Evolutionary conservation across 2,888 invertebrate species (phyloP), one percentile per base, ranked within the genome.

Genomic region (Spisula solida): DNA sequence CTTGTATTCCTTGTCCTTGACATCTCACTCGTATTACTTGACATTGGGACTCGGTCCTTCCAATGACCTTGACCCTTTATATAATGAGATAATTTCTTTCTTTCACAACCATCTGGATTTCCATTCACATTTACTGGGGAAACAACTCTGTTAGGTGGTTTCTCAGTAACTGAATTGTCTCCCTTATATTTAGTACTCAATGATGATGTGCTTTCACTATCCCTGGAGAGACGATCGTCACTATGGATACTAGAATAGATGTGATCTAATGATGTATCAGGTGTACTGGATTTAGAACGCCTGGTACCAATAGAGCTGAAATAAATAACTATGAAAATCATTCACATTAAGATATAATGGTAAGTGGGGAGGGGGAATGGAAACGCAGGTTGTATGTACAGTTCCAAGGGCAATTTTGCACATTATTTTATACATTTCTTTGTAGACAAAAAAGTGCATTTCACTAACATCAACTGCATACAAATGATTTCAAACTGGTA

Each of bases 211-310:
- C 31, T 79, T 8, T 18, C 41, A 34, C 41, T 34, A 20, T 79
- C n/a, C 34, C 47, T n/a, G 8, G 41, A 1, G 20, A 79, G 66
- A 18, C 5, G 56, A 20, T 83, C 83, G 16, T 75, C 81, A 81
- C 86, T 86, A 41, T 88, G 86, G 48, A 90, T 86, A 80, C 90
- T 90, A n/a, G 88, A 79, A 81, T 90, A 90, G 12, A 88, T 79
- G 75, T 88, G 88, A 18, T 90, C 90, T 20, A 79, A 29, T 6
- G 86, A 75, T 51, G 75, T 51, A n/a, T 78, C 84, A 1, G 78
- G 31, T 16, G 31, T 55, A 48, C 55, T 70, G 66, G n/a, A 8
- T 5, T 56, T 48, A 70, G 48, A 25, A 2, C 10, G 56, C 25
- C 31, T 20, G n/a, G 10, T 41, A 70, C 48, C 83, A 60, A 80